Evolutionary conservation across 2,113 vertebrate species (phyloP), one percentile per base, ranked within the genome.

Genomic region (Archilochus colubris): DNA sequence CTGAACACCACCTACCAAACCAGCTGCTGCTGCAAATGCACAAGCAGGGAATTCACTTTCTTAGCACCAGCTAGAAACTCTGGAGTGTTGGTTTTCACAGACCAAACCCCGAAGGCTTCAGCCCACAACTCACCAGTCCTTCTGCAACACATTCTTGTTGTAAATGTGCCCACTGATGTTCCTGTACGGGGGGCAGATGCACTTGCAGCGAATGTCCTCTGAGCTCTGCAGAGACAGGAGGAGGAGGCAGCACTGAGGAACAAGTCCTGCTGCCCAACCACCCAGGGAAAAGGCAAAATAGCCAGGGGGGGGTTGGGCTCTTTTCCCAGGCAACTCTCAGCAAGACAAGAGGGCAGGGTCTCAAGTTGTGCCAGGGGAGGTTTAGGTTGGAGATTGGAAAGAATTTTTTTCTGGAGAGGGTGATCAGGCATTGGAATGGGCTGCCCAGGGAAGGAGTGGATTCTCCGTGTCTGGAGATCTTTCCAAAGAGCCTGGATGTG

Each of bases 171-270:
- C 99, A 0, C 98, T 98, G 97, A 99, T 98, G 95, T 99, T 99
- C 84, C 99, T 98, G 77, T 99, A 99, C 0, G 99, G 99, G 5
- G 99, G 99, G 55, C 99, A 99, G 97, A 99, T 99, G 93, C 99
- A 99, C 93, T 99, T 99, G 98, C 99, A 99, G 82, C 99, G 98
- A 63, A 99, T 98, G 93, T 99, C 99, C 97, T 99, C 99, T 2
- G 98, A 99, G 93, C 96, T 99, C 99, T 99, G 97, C 10, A 86
- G 94, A 78, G 70, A 38, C 81, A 50, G 89, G 30, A 89, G 83
- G n/a, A 54, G 44, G 17, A 0, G 2, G 40, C 14, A 9, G 23
- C 3, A 68, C 59, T 1, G 54, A 68, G 0, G 8, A 1, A 5
- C 7, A 5, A 25, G 21, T 20, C 50, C 54, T 72, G 73, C 51